These are phyloP conservation scores for Lonchura striata DNA, from an alignment of 2,113 vertebrate species.

Conservation along the genomic window DNA sequence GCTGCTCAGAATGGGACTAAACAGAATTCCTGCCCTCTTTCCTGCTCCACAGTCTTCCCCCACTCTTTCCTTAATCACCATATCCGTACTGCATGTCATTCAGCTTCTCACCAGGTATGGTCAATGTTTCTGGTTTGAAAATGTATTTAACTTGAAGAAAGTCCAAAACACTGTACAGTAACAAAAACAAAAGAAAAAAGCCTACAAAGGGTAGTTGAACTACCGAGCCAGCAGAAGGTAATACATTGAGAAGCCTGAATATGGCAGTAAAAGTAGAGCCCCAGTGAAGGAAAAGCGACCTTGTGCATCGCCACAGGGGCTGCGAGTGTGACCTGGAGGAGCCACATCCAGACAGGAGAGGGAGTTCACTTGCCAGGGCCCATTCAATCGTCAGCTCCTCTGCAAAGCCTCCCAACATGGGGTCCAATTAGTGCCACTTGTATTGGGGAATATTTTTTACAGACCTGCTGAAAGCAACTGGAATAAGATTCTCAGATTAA, in stretches of 20 bases:
- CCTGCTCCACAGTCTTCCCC: not conserved
- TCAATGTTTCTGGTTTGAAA: not conserved
- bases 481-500: conserved; percentile 4
- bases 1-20: not conserved
- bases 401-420: not conserved
- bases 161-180: not conserved
- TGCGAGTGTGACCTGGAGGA: not conserved
- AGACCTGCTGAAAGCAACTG: conserved; percentile 25
- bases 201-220: not conserved
- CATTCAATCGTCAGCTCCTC: not conserved
- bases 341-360: not conserved
- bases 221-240: not conserved
- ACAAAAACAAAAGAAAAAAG: too few species aligned
- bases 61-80: not conserved
- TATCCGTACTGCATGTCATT: not conserved
- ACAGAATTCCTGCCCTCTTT: not conserved
- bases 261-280: not conserved
- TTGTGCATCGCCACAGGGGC: not conserved
- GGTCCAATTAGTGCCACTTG: conserved; percentile 33
- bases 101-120: not conserved
- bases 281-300: not conserved
- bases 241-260: not conserved
- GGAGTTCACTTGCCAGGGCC: not conserved
- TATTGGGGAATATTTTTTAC: not conserved
- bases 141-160: not conserved